Base-by-base conservation (phyloP, 2,113 vertebrate genomes). In the Panurus biarmicus region DNA sequence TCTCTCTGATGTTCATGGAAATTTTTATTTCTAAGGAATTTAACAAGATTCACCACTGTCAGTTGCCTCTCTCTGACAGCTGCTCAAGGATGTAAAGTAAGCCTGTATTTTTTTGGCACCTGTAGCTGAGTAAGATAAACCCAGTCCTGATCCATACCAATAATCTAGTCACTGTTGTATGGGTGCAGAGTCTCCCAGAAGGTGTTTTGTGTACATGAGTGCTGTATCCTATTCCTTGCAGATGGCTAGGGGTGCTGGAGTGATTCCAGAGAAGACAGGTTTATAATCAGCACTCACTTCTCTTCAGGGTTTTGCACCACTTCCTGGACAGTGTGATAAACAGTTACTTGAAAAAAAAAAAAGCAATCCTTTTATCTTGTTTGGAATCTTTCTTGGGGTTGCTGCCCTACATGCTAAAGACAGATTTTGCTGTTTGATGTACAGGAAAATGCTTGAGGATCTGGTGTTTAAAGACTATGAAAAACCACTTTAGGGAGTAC, bases 371-470 rank as follows among this genome's bases (percentile, higher is more conserved):
- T 69, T 80, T 60, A 47, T 80, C 77, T 89, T 60, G 29, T 72
- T 78, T 89, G 65, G 48, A 69, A 61, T 86, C 69, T 78, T 67
- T 33, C 48, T 85, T 61, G 61, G 35, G 36, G n/a, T 93, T 91
- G 48, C 80, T 83, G 56, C 73, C 20, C 24, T 23, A 20, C 12
- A 15, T 26, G 35, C 24, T 75, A 22, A 56, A 84, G 73, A 24
- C 40, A 47, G 77, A 93, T 76, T 73, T 92, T 54, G 24, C 78
- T 89, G 77, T 94, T 69, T 62, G 77, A 96, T 95, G 93, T 91
- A 85, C 19, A 64, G 38, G 56, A 84, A 83, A 74, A 89, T 65
- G 73, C 72, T 66, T 60, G 79, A 86, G 51, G 45, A 24, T 76
- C 31, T 85, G 47, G 4, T 72, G 20, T 36, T 83, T 24, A 44